Evolutionary conservation across 2,888 invertebrate species (phyloP).

Genomic region (Cephonodes hylas): DNA sequence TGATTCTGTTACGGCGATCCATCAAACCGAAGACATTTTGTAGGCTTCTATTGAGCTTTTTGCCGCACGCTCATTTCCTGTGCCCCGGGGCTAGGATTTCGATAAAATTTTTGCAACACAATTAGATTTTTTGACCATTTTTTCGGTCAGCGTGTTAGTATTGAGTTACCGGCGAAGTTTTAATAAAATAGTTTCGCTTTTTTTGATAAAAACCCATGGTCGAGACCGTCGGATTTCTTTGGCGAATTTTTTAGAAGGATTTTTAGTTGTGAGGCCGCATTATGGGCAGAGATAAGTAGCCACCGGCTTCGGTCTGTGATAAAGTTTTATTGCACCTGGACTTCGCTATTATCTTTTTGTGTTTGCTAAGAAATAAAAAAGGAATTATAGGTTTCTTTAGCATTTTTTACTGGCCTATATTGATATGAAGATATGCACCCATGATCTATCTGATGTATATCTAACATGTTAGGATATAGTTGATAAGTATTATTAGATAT

Average conservation of each 20-base stretch:
- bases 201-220: constrained; percentile 52
- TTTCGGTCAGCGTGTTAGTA: constrained; percentile 70
- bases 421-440: neutral
- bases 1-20: constrained; percentile 77
- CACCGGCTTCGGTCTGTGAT: constrained; percentile 31
- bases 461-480: no score
- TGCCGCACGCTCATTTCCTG: constrained; percentile 75
- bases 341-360: constrained; percentile 4
- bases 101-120: constrained; percentile 67
- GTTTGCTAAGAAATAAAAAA: neutral
- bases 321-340: constrained; percentile 13
- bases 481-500: no score
- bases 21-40: constrained; percentile 71
- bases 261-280: constrained; percentile 36
- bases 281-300: constrained; percentile 48
- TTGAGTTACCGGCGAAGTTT: constrained; percentile 60
- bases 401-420: neutral
- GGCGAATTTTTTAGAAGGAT: constrained; percentile 38
- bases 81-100: constrained; percentile 57
- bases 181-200: constrained; percentile 50
- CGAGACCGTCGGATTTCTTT: constrained; percentile 41
- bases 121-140: constrained; percentile 61
- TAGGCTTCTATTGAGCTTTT: constrained; percentile 70
- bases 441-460: neutral
- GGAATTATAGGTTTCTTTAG: neutral